These are phyloP conservation scores for Drosophila kambysellisi DNA, from an alignment of 2,888 invertebrate species.

Conservation along the genomic window DNA sequence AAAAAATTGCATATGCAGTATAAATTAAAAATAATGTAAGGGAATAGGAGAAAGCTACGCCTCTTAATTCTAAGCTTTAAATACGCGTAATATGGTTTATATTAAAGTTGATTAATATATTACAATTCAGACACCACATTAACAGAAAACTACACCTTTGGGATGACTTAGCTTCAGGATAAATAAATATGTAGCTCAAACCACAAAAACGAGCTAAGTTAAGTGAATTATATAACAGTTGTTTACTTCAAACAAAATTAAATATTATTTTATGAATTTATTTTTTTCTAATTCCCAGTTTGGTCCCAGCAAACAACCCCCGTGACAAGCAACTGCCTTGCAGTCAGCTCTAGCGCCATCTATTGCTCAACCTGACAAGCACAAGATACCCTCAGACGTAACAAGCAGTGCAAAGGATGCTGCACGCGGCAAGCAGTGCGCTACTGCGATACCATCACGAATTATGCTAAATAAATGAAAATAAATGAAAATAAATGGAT, in stretches of 20 bases:
- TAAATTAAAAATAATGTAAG: background rate
- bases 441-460: background rate
- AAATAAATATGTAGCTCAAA: background rate
- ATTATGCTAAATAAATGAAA: conserved; percentile 1
- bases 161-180: background rate
- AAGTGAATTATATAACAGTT: background rate
- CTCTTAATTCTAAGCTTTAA: background rate
- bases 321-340: background rate
- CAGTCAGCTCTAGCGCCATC: conserved; percentile 54
- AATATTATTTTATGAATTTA: background rate
- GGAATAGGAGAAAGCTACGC: background rate
- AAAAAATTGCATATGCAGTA: conserved; percentile 10
- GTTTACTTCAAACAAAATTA: background rate
- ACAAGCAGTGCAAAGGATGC: conserved; percentile 70
- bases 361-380: conserved; percentile 48
- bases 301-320: background rate
- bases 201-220: background rate
- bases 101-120: background rate
- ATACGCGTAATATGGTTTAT: background rate
- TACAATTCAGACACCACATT: background rate
- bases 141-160: background rate
- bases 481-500: conserved; percentile 10
- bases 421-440: conserved; percentile 58
- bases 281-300: background rate
- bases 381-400: background rate